Conservation (phyloP, 2,797 vertebrate genomes). For the Acanthurus tractus region DNA sequence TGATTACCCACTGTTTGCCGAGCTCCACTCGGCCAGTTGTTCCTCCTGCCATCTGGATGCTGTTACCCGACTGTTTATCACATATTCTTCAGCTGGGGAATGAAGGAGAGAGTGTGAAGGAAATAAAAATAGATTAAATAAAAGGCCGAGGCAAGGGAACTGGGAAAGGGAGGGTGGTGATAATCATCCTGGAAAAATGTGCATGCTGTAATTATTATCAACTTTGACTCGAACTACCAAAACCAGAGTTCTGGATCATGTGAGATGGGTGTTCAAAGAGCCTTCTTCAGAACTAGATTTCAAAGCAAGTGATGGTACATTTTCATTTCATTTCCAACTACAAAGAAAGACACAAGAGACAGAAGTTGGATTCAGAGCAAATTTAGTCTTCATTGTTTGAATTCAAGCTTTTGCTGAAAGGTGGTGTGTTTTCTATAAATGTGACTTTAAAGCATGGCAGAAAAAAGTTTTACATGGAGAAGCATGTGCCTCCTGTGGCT, state of each 20-base stretch:
- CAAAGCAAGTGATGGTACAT: constrained; percentile 35
- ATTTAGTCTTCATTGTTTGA: constrained; percentile 15
- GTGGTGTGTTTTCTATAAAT: constrained; percentile 24
- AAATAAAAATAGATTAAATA: constrained; percentile 54
- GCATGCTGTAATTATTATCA: constrained; percentile 47
- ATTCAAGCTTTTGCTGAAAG: constrained; percentile 3
- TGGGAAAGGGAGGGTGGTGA: neutral
- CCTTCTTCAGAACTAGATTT: constrained; percentile 41
- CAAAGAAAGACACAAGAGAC: neutral
- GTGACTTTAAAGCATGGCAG: constrained; percentile 2
- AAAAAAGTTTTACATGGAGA: constrained; percentile 12
- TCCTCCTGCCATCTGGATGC: constrained; percentile 77
- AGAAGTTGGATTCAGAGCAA: constrained; percentile 26
- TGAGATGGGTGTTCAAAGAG: constrained; percentile 30
- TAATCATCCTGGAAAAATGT: constrained; percentile 45
- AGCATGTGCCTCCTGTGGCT: neutral
- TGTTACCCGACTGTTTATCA: constrained; percentile 73
- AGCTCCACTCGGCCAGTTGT: constrained; percentile 51
- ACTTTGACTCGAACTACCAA: constrained; percentile 33
- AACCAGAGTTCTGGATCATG: constrained; percentile 22
- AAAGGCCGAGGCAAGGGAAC: constrained; percentile 17
- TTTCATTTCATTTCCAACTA: constrained; percentile 17
- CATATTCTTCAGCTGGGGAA: constrained; percentile 46
- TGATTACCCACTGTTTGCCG: constrained; percentile 71
- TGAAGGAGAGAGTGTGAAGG: constrained; percentile 45